These are phyloP conservation scores for Mesorhabditis spiculigera DNA, from an alignment of 2,888 invertebrate species.

Conservation along the genomic window DNA sequence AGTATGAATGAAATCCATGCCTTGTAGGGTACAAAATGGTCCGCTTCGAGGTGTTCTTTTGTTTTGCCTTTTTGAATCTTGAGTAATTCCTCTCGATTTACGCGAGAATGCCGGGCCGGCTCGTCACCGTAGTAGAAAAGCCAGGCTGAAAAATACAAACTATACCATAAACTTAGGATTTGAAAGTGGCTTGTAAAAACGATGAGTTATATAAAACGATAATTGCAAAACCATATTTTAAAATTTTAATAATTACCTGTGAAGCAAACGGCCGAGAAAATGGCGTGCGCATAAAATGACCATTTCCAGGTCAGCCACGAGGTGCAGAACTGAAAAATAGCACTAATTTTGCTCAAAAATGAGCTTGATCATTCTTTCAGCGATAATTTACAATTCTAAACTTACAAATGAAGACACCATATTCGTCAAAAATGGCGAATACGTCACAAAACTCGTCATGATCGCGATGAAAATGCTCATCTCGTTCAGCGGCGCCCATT, in stretches of 20 bases:
- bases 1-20: conserved; percentile 8
- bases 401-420: neutral
- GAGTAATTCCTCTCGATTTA: conserved; percentile 23
- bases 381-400: neutral
- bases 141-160: conserved; percentile 21
- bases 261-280: conserved; percentile 4
- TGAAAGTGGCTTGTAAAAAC: too few relatives aligned
- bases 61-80: conserved; percentile 40
- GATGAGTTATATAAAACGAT: too few relatives aligned
- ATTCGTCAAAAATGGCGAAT: conserved; percentile 2
- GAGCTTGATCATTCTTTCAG: too few relatives aligned
- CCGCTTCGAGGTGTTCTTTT: conserved; percentile 30
- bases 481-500: conserved; percentile 46
- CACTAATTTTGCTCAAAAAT: too few relatives aligned
- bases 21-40: conserved; percentile 36
- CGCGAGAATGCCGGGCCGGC: conserved; percentile 20
- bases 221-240: too few relatives aligned
- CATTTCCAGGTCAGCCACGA: conserved; percentile 41
- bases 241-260: neutral
- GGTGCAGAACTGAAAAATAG: conserved; percentile 24
- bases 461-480: conserved; percentile 45
- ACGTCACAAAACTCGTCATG: conserved; percentile 40
- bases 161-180: neutral
- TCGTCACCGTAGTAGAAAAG: conserved; percentile 25
- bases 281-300: conserved; percentile 42